Conservation (phyloP, 2,888 invertebrate species). For the Tridacna gigas region DNA sequence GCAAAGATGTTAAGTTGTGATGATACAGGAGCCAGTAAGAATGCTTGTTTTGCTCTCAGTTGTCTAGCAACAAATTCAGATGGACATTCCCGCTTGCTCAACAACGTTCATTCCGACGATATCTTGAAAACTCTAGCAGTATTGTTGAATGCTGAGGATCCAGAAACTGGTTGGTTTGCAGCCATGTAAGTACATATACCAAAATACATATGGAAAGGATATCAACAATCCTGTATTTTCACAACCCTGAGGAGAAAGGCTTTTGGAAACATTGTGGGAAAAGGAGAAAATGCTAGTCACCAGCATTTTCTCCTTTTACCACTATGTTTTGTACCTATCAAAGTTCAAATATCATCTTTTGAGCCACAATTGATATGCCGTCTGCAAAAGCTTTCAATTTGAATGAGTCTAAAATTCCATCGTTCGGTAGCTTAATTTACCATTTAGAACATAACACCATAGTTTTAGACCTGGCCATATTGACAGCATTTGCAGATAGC, state of each 20-base stretch:
- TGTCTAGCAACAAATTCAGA: slow-evolving; percentile 83
- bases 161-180: slow-evolving; percentile 84
- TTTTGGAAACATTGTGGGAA: not conserved
- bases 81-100: slow-evolving; percentile 81
- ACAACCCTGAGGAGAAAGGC: not conserved
- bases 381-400: no score
- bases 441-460: no score
- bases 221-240: not conserved
- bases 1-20: slow-evolving; percentile 83
- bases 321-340: not conserved
- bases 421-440: no score
- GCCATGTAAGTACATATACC: slow-evolving; percentile 81
- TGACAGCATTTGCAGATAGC: no score
- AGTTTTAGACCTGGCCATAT: no score
- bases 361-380: no score
- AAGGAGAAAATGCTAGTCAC: not conserved
- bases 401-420: no score
- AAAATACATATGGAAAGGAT: not conserved
- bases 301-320: not conserved
- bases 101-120: slow-evolving; percentile 78
- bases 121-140: slow-evolving; percentile 78
- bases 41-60: slow-evolving; percentile 85
- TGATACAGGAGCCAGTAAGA: slow-evolving; percentile 84
- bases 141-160: slow-evolving; percentile 80
- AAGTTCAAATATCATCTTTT: not conserved